phyloP scores from a whole-genome alignment of 2,797 vertebrate species.

The Capromys pilorides region DNA sequence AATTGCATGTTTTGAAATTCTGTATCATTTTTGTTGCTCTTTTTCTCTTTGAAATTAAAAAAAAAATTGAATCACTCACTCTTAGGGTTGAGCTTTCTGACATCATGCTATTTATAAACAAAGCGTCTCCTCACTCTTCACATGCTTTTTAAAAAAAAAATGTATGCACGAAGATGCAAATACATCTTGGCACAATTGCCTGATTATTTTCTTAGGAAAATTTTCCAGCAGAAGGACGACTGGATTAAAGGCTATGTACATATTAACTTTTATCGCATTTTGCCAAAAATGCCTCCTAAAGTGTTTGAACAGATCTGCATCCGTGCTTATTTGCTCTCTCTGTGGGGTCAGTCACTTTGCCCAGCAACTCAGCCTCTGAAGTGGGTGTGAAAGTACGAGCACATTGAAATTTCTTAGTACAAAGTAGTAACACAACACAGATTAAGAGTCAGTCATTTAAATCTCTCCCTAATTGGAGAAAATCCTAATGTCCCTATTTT shows the following conservation, averaged over 20 bases:
- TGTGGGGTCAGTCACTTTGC: not conserved
- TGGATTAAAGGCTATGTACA: slow-evolving; percentile 13
- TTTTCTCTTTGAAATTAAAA: too few relatives aligned
- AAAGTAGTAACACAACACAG: not conserved
- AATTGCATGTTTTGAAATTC: not conserved
- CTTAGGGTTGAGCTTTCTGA: slow-evolving; percentile 22
- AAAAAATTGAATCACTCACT: not conserved
- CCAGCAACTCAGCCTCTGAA: not conserved
- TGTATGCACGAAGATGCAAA: not conserved
- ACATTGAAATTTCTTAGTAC: not conserved
- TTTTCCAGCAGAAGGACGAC: slow-evolving; percentile 1
- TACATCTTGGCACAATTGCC: slow-evolving; percentile 4
- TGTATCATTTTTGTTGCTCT: too few relatives aligned
- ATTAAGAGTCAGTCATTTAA: not conserved
- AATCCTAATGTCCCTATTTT: not conserved
- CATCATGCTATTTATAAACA: slow-evolving; percentile 52
- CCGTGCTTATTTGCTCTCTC: not conserved
- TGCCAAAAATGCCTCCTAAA: slow-evolving; percentile 15
- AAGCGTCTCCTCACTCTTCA: slow-evolving; percentile 33
- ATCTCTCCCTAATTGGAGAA: not conserved
- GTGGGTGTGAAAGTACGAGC: not conserved
- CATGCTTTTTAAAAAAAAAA: not conserved
- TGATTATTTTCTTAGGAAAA: slow-evolving; percentile 56
- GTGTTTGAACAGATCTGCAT: not conserved
- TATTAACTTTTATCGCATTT: not conserved